phyloP scores from a whole-genome alignment of 2,888 invertebrate species.

The Congeria kusceri region DNA sequence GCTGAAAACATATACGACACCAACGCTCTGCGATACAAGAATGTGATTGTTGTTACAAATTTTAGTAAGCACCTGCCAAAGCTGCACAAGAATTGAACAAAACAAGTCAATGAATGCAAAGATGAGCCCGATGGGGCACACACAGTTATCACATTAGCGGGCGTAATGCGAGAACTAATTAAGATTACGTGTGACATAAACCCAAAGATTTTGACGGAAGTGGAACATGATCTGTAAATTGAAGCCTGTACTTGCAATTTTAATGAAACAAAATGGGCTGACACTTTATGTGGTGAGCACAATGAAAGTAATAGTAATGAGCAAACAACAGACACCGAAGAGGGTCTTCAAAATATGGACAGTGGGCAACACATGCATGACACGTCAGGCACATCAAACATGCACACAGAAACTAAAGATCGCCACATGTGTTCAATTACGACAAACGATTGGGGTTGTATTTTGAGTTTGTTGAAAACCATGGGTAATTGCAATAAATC shows the following conservation, averaged over 20 bases:
- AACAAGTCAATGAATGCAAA: not conserved
- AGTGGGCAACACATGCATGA: not conserved
- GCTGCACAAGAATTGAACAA: not conserved
- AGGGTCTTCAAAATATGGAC: not conserved
- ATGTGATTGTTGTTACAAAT: not conserved
- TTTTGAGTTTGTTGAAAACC: constrained; percentile 6
- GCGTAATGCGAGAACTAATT: constrained; percentile 11
- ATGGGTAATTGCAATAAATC: not conserved
- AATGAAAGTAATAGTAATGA: not conserved
- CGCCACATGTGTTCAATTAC: not conserved
- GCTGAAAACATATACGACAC: not conserved
- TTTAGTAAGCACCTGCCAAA: constrained; percentile 7
- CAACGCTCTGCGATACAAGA: not conserved
- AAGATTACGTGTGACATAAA: constrained; percentile 5
- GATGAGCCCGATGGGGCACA: not conserved
- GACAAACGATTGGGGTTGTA: not conserved
- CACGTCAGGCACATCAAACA: not conserved
- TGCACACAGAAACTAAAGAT: not conserved
- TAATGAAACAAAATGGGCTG: constrained; percentile 4
- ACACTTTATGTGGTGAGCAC: not conserved
- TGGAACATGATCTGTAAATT: not conserved
- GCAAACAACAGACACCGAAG: not conserved
- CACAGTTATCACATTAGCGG: constrained; percentile 5
- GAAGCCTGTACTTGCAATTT: constrained; percentile 8
- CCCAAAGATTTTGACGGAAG: constrained; percentile 2